Conservation (phyloP, 2,888 invertebrate genomes). For the Luperina testacea region DNA sequence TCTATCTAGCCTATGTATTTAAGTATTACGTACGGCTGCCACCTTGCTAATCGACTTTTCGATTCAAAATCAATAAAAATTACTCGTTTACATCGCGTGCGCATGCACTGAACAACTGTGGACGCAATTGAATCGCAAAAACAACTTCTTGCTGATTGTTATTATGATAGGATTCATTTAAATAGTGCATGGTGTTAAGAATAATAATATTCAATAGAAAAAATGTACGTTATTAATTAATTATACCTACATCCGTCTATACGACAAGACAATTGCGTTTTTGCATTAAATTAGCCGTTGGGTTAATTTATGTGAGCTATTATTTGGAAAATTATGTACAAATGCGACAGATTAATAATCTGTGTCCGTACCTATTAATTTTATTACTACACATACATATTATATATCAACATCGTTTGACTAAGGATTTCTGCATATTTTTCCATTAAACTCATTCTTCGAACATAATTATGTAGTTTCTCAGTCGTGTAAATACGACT, state of each 20-base stretch:
- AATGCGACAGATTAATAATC: background rate
- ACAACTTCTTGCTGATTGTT: background rate
- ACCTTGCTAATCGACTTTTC: background rate
- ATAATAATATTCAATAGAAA: background rate
- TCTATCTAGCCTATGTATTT: too few relatives aligned
- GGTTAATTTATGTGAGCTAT: background rate
- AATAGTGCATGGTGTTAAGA: background rate
- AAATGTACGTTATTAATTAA: background rate
- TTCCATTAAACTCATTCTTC: background rate
- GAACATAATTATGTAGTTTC: background rate
- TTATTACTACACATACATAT: background rate
- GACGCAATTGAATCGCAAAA: background rate
- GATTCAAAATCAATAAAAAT: background rate
- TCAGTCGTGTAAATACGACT: too few relatives aligned
- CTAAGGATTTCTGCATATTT: background rate
- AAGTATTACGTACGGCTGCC: background rate
- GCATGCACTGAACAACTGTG: background rate
- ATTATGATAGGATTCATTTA: background rate
- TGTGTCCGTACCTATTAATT: background rate
- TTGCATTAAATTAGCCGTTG: background rate
- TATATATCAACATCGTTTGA: too few relatives aligned
- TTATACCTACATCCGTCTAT: background rate
- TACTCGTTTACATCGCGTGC: too few relatives aligned
- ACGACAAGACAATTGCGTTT: slow-evolving; percentile 3
- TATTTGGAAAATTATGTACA: slow-evolving; percentile 3